Evolutionary conservation across 2,113 vertebrate genomes (phyloP).

Genomic region (Pedetes capensis): DNA sequence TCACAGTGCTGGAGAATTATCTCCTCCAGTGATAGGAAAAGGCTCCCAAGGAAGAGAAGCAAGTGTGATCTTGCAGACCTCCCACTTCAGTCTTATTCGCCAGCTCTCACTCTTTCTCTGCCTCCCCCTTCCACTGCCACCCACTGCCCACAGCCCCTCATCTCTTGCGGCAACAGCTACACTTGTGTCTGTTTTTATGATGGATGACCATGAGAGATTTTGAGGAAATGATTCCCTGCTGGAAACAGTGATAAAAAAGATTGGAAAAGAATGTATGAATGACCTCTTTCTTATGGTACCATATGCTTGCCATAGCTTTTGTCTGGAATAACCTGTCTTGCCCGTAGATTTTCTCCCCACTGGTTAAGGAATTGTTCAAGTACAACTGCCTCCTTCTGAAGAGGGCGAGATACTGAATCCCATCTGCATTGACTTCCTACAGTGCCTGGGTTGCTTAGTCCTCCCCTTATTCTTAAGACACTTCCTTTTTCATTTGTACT

Average conservation of each 20-base stretch:
- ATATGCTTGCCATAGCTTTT: not conserved
- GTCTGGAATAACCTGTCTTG: not conserved
- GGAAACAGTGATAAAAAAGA: conserved; percentile 7
- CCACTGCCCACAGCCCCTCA: not conserved
- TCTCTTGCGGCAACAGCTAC: not conserved
- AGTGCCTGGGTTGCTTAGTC: not conserved
- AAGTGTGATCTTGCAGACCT: not conserved
- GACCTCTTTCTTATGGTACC: not conserved
- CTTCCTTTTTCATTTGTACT: not conserved
- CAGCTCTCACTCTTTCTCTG: too few species aligned
- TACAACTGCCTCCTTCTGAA: not conserved
- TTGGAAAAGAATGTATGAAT: not conserved
- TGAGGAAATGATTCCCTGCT: not conserved
- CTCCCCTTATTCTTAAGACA: not conserved
- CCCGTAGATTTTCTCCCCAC: not conserved
- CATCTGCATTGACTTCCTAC: not conserved
- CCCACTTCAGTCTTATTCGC: not conserved
- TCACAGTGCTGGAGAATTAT: not conserved
- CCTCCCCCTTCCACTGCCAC: not conserved
- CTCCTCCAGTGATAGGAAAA: not conserved
- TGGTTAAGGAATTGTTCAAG: not conserved
- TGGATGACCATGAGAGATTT: not conserved
- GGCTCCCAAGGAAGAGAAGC: not conserved
- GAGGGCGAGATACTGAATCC: not conserved
- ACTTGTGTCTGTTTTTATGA: not conserved